Base-by-base conservation (phyloP, 2,797 vertebrate species). In the Hydrocynus forskahlii region DNA sequence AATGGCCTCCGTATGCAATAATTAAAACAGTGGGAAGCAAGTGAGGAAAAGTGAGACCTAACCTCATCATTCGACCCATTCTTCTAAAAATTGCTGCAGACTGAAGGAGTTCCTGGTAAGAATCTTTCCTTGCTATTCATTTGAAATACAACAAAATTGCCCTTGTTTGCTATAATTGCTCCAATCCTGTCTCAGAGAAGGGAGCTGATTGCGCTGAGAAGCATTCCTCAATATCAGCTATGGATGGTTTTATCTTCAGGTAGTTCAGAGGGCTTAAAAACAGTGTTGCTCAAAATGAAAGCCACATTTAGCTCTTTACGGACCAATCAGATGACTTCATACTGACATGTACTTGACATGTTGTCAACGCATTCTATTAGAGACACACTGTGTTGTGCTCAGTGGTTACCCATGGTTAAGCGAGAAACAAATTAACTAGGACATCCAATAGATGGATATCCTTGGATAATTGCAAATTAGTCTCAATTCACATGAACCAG, bases 1-100 rank as follows among this genome's bases (percentile, higher is more conserved):
- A 71, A 48, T 45, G 67, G 66, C 67, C 66, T 79, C 55, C 54
- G 67, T 76, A 77, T 67, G 57, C 59, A 80, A 67, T 83, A 73
- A 80, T 83, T 83, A 83, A 80, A 83, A 80, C 54, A 23, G 68
- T 80, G 50, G 82, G 82, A 84, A 76, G 74, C 25, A 80, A 67
- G 78, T 60, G 77, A 80, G 48, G 48, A 66, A 76, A 74, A 14
- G 21, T 25, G 63, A 66, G 63, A 40, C 63, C 16, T 40, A n/a
- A 12, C n/a, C 12, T 7, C 4, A 2, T 48, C 43, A 69, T 9
- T 21, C 4, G 17, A 43, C 3, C 7, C 9, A 23, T 69, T 69
- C 48, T 69, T 50, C 40, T 48, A 10, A 23, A 23, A 48, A 48
- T 23, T 21, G 67, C 43, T 13, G 67, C 21, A 23, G 12, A 48